phyloP scores from a whole-genome alignment of 2,797 vertebrate species.

The Nyctalus aviator region DNA sequence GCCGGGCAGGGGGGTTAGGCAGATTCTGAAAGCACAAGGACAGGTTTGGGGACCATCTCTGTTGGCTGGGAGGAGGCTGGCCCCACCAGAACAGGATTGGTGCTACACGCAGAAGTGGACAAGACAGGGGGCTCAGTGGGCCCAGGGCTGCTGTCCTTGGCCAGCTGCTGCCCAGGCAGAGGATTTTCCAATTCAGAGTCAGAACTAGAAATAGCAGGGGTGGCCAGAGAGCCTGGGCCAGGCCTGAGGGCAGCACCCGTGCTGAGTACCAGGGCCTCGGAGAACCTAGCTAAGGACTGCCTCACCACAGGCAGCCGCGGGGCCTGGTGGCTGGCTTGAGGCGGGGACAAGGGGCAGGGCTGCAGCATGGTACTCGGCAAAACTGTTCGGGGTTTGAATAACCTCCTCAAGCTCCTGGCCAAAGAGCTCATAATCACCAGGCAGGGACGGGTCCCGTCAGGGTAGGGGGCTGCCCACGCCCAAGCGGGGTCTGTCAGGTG shows the following conservation, averaged over 20 bases:
- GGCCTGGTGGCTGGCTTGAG: background rate
- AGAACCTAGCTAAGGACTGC: conserved; percentile 4
- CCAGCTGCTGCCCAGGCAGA: background rate
- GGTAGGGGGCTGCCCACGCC: background rate
- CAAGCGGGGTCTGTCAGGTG: background rate
- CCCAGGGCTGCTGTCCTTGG: background rate
- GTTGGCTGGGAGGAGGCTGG: background rate
- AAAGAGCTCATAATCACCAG: background rate
- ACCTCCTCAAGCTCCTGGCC: conserved; percentile 21
- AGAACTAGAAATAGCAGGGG: background rate
- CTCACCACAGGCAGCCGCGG: background rate
- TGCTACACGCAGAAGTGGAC: background rate
- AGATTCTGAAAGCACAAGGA: background rate
- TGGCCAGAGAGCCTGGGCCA: background rate
- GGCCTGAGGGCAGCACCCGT: background rate
- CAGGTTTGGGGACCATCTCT: background rate
- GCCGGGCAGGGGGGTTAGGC: background rate
- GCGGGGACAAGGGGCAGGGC: background rate
- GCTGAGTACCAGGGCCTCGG: background rate
- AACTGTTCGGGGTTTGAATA: background rate
- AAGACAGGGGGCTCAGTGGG: background rate
- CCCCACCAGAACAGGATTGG: background rate
- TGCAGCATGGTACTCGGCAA: background rate
- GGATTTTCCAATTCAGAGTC: background rate
- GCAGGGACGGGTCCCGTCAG: background rate